These are phyloP conservation scores for Caenorhabditis drosophilae DNA, from an alignment of 2,888 invertebrate species.

Conservation along the genomic window DNA sequence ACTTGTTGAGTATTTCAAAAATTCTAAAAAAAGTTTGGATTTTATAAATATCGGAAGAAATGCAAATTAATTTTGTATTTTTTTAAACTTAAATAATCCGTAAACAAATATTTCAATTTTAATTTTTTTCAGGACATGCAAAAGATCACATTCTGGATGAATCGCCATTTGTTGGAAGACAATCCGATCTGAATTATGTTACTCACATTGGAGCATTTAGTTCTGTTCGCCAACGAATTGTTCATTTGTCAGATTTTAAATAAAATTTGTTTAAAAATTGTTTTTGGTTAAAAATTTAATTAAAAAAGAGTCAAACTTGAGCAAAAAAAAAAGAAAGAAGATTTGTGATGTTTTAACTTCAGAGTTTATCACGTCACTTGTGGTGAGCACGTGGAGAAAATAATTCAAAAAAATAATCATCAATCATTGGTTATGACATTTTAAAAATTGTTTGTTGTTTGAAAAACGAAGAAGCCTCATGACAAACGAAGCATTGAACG, in stretches of 20 bases:
- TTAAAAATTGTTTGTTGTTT: no score
- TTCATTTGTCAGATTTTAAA: slow-evolving; percentile 17
- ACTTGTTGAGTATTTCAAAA: no score
- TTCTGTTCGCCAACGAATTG: slow-evolving; percentile 29
- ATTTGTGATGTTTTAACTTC: not conserved
- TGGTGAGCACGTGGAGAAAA: no score
- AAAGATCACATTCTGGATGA: slow-evolving; percentile 60
- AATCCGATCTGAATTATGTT: slow-evolving; percentile 50
- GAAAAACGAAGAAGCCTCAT: no score
- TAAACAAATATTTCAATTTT: not conserved
- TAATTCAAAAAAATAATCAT: no score
- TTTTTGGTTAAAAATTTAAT: not conserved
- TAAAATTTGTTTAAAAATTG: not conserved
- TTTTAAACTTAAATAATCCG: no score
- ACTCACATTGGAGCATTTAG: slow-evolving; percentile 51
- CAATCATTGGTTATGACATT: no score
- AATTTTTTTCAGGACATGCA: slow-evolving; percentile 31
- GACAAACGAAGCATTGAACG: no score
- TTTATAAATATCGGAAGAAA: no score
- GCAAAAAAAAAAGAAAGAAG: not conserved
- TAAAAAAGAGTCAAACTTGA: not conserved
- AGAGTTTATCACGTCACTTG: no score
- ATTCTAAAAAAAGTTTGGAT: no score
- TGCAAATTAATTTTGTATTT: no score
- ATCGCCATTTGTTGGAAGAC: slow-evolving; percentile 40